Base-by-base conservation (phyloP, 1,140 invertebrate genomes). In the Pararge aegeria region DNA sequence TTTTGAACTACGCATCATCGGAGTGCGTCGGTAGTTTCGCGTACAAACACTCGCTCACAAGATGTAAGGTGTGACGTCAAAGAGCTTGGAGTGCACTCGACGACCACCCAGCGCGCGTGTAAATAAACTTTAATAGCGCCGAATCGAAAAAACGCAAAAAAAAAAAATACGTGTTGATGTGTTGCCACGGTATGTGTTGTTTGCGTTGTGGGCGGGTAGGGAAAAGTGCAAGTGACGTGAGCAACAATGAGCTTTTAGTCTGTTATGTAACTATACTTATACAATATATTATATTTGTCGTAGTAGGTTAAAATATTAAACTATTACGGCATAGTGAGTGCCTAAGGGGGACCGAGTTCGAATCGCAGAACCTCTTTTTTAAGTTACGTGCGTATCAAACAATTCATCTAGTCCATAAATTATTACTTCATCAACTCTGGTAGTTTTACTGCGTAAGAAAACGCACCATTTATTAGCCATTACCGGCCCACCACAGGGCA, bases 101-200 rank as follows among this genome's bases (percentile, higher is more conserved):
- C 51, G 59, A 55, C 53, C 59, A 60, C 57, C 57, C 57, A 60
- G 18, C 42, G 50, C 27, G 29, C 12, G 57, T 60, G 57, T 60
- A 60, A 60, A 60, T 60, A 60, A 60, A 60, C 50, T 48, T 60
- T 60, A 60, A 54, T 60, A 60, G 42, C 56, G 56, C 56, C 56
- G 56, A 59, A 59, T 59, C 56, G 56, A 59, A 59, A 58, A 52
- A 53, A 15, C 19, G 40, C 57, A 54, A 54, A 42, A 42, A 42
- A 54, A 54, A 42, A 42, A 42, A 42, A 42, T 16, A 42, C 16
- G 16, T 18, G 13, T 42, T 24, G 50, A 34, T 52, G 24, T 52
- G 49, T 42, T 42, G 52, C 24, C 46, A 15, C 7, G 24, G 30
- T n/a, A 29, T 40, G 15, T 19, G 20, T 38, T 16, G 29, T 49